Evolutionary conservation across 2,888 invertebrate genomes (phyloP).

Genomic region (Unio delphinus): DNA sequence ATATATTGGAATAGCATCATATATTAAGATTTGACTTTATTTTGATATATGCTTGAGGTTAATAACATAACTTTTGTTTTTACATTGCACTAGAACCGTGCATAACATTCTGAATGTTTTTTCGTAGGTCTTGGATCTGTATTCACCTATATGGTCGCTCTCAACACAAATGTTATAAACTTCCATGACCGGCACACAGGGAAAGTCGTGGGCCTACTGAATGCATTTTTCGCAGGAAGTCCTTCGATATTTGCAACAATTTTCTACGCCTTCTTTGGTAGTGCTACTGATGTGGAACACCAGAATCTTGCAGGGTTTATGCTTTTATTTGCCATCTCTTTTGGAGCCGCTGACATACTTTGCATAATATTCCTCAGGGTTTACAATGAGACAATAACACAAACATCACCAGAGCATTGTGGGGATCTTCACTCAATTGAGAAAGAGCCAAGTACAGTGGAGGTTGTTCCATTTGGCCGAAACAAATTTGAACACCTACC

Average conservation of each 20-base stretch:
- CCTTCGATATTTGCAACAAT: constrained; percentile 33
- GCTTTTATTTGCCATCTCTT: constrained; percentile 32
- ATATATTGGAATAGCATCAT: not conserved
- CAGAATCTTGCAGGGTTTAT: constrained; percentile 23
- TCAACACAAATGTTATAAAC: constrained; percentile 38
- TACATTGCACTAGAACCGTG: not conserved
- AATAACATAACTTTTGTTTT: not conserved
- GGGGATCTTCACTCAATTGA: no score
- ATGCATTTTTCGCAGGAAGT: constrained; percentile 38
- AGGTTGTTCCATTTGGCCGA: no score
- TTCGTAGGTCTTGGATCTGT: constrained; percentile 34
- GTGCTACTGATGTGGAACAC: constrained; percentile 2
- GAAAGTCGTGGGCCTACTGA: constrained; percentile 35
- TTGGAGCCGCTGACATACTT: constrained; percentile 20
- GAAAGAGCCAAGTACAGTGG: no score
- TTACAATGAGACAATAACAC: constrained; percentile 7
- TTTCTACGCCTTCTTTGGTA: constrained; percentile 27
- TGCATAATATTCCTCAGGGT: constrained; percentile 27
- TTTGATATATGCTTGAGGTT: not conserved
- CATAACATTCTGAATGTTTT: not conserved
- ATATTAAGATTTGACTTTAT: not conserved
- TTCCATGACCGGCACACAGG: constrained; percentile 30
- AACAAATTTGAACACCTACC: constrained; percentile 10
- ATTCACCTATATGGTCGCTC: constrained; percentile 42
- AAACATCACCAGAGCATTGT: not conserved